Evolutionary conservation across 2,888 invertebrate species (phyloP).

Genomic region (Drosophila borborema): DNA sequence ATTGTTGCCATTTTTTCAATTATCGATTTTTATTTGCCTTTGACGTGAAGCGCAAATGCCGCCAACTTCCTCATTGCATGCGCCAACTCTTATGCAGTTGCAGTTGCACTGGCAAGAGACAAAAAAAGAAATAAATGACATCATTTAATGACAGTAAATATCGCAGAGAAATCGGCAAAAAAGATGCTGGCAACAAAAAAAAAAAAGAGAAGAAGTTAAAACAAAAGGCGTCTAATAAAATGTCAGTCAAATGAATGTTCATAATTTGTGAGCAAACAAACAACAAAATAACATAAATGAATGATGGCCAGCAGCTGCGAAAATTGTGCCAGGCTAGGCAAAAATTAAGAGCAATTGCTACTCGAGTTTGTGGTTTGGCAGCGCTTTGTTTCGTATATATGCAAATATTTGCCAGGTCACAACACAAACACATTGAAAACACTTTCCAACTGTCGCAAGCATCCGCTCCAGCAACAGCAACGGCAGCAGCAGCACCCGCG

Average conservation of each 20-base stretch:
- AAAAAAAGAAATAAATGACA: constrained; percentile 5
- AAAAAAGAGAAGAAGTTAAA: not conserved
- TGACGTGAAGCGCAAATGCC: constrained; percentile 40
- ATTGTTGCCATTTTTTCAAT: constrained; percentile 67
- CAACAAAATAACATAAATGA: constrained; percentile 4
- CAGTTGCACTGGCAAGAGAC: not conserved
- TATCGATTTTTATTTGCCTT: constrained; percentile 71
- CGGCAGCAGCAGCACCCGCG: constrained; percentile 53
- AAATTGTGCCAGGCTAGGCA: constrained; percentile 50
- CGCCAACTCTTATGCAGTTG: constrained; percentile 35
- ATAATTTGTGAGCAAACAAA: constrained; percentile 35
- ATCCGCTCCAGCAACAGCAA: constrained; percentile 64
- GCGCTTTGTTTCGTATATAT: constrained; percentile 28
- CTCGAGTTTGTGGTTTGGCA: constrained; percentile 63
- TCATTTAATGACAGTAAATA: constrained; percentile 40
- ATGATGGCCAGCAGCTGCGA: constrained; percentile 24
- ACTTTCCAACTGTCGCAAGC: constrained; percentile 75
- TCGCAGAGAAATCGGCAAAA: constrained; percentile 43
- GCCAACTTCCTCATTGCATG: constrained; percentile 72
- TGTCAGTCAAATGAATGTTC: constrained; percentile 59
- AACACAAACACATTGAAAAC: constrained; percentile 36
- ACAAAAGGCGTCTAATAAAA: constrained; percentile 40
- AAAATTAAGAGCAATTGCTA: constrained; percentile 79
- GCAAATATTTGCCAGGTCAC: constrained; percentile 63
- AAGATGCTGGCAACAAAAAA: constrained; percentile 14